Percentiles rank a stretch among this genome's conserved stretches.
Evolutionary conservation across 2,113 vertebrate species (phyloP).

Genomic region (Micronisus gabar): DNA sequence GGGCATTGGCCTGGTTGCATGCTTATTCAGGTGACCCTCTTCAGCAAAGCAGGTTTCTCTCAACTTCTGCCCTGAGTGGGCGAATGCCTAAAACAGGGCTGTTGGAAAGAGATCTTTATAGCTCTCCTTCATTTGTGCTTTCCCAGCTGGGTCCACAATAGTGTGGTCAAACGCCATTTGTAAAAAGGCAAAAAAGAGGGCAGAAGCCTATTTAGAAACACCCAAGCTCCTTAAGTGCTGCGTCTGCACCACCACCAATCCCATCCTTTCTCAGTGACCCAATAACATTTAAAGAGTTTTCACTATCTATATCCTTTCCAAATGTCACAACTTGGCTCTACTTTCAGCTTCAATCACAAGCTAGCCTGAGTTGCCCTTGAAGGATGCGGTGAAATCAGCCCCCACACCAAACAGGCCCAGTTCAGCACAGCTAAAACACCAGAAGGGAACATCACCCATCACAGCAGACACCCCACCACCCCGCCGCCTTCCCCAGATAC

Average conservation of each 20-base stretch:
- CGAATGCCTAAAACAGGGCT: not conserved
- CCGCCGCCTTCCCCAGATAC: accelerated
- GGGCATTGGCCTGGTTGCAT: not conserved
- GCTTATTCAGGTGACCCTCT: not conserved
- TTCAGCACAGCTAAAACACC: not conserved
- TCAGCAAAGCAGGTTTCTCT: not conserved
- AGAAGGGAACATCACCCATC: not conserved
- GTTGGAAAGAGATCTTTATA: not conserved
- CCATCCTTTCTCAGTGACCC: not conserved
- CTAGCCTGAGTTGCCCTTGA: not conserved
- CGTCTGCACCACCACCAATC: accelerated
- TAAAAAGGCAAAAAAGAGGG: not conserved
- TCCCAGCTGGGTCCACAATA: not conserved
- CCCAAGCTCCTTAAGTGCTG: not conserved
- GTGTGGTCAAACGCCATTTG: not conserved
- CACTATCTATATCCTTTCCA: not conserved
- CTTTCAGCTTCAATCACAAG: not conserved
- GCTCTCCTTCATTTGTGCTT: not conserved
- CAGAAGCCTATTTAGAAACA: not conserved
- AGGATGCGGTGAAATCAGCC: not conserved
- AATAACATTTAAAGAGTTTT: not conserved
- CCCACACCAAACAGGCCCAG: not conserved
- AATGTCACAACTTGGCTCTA: not conserved
- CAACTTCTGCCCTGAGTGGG: not conserved
- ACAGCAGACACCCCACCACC: not conserved